Percentiles rank a stretch among this genome's conserved stretches.
phyloP scores from a whole-genome alignment of 2,113 vertebrate genomes.

The Corythornis vintsioides region DNA sequence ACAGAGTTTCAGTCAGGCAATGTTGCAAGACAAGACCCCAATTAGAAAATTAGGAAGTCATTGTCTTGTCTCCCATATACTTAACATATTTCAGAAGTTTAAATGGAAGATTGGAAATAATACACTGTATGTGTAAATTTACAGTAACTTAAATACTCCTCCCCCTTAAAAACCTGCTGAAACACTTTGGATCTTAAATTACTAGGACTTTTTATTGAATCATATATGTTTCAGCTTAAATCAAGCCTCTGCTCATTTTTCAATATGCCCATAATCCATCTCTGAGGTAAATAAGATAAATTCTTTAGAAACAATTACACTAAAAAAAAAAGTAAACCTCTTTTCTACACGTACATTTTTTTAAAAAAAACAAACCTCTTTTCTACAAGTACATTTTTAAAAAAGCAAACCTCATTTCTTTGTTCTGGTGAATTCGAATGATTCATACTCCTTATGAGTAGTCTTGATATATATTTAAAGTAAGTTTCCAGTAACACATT shows the following conservation, averaged over 20 bases:
- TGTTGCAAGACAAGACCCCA: rapidly evolving
- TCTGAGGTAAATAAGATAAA: background rate
- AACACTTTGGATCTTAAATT: background rate
- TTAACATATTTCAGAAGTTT: background rate
- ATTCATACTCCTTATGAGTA: background rate
- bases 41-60: background rate
- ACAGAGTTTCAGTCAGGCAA: background rate
- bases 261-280: background rate
- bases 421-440: background rate
- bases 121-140: background rate
- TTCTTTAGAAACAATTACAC: background rate
- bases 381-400: no score
- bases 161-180: background rate
- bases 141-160: background rate
- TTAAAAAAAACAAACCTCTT: background rate
- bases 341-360: no score
- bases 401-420: background rate
- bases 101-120: background rate
- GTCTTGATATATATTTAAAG: background rate
- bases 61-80: background rate
- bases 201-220: background rate
- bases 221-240: background rate
- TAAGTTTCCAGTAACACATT: background rate
- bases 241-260: background rate
- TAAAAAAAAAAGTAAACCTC: background rate